Conservation (phyloP, 2,797 vertebrate species). For the Amniataba percoides region DNA sequence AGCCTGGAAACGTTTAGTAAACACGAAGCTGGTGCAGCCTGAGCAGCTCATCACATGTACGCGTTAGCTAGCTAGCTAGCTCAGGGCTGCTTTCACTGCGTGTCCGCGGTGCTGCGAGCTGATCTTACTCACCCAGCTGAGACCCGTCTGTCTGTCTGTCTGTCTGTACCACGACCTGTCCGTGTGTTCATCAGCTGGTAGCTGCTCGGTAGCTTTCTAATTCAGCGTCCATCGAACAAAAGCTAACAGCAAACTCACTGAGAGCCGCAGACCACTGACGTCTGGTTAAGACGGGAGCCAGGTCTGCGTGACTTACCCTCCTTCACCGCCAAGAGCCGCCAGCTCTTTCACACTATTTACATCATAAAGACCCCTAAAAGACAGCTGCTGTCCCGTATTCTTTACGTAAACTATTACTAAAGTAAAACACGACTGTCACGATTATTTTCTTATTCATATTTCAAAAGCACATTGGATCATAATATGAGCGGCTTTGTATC, state of each 20-base stretch:
- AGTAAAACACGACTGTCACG: fast-evolving
- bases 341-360: neutral
- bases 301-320: neutral
- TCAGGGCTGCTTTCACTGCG: conserved; percentile 19
- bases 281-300: conserved; percentile 61
- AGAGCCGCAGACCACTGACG: conserved; percentile 76
- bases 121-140: conserved; percentile 64
- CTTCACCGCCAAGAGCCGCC: fast-evolving
- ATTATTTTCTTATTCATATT: fast-evolving
- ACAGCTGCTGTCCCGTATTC: fast-evolving
- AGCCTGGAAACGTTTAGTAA: conserved; percentile 33
- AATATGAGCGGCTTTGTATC: neutral
- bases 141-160: neutral
- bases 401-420: neutral
- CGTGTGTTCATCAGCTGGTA: neutral
- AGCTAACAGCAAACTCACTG: conserved; percentile 63
- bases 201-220: neutral
- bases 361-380: fast-evolving
- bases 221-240: conserved; percentile 62
- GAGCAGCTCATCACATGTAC: conserved; percentile 69
- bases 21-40: too few relatives aligned
- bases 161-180: neutral
- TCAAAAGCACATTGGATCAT: neutral
- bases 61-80: conserved; percentile 69
- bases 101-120: neutral